A percentile compares a stretch with the other conserved stretches of the same genome.
phyloP scores from a whole-genome alignment of 2,797 vertebrate genomes.

The Enoplosus armatus region DNA sequence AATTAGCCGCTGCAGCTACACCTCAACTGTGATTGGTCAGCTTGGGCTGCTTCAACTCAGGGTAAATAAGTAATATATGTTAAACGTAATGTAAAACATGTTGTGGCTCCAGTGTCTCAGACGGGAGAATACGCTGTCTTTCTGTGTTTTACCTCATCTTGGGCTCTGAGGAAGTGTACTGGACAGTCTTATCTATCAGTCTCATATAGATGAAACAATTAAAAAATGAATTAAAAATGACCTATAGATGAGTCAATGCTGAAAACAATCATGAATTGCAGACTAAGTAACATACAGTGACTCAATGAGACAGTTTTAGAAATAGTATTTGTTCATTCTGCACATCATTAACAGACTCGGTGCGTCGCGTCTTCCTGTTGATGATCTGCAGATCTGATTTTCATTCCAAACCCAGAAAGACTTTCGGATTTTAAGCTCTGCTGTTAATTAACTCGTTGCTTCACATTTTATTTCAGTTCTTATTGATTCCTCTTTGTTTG shows the following conservation, averaged over 20 bases:
- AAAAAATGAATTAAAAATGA: neutral
- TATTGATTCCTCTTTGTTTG: neutral
- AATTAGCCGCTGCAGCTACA: too few relatives aligned
- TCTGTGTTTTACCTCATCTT: too few relatives aligned
- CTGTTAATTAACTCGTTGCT: conserved; percentile 10
- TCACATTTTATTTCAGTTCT: neutral
- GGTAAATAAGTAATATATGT: neutral
- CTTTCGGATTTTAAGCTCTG: neutral
- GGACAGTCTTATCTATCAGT: neutral
- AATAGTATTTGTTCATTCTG: neutral
- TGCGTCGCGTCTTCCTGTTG: neutral
- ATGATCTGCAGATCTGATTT: neutral
- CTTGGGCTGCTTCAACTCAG: neutral
- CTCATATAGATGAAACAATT: neutral
- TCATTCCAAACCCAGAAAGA: neutral
- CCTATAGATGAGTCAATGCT: neutral
- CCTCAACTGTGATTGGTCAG: too few relatives aligned
- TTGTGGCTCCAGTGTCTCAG: too few relatives aligned
- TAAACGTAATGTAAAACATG: too few relatives aligned
- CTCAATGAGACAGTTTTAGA: too few relatives aligned
- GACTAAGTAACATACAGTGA: neutral
- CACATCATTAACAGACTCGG: neutral
- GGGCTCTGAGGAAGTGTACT: neutral
- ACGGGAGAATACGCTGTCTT: too few relatives aligned
- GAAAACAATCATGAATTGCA: neutral